Evolutionary conservation across 2,113 vertebrate species (phyloP).

Genomic region (Myotis lucifugus): DNA sequence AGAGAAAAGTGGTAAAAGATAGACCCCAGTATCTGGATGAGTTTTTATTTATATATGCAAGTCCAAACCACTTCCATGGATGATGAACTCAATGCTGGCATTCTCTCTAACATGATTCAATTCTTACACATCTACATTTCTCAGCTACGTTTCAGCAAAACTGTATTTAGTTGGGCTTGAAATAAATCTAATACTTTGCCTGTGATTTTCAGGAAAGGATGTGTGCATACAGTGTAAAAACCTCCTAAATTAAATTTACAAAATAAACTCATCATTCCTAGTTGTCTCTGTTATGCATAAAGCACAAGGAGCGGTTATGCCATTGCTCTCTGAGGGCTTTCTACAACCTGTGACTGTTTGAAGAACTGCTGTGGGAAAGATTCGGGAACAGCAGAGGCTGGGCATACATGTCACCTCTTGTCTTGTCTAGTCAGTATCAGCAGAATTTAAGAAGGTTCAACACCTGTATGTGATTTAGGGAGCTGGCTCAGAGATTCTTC

Average conservation of each 20-base stretch:
- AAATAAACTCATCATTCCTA: constrained; percentile 69
- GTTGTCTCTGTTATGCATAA: constrained; percentile 62
- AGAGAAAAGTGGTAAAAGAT: neutral
- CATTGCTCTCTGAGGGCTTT: constrained; percentile 55
- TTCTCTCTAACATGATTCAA: constrained; percentile 5
- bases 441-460: constrained; percentile 69
- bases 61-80: neutral
- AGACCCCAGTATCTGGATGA: neutral
- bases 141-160: constrained; percentile 23
- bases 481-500: constrained; percentile 82
- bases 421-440: constrained; percentile 81
- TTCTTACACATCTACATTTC: constrained; percentile 37
- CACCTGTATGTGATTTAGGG: constrained; percentile 72
- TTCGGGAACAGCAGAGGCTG: constrained; percentile 50
- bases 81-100: neutral
- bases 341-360: constrained; percentile 67
- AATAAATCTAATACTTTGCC: constrained; percentile 61
- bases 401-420: constrained; percentile 74
- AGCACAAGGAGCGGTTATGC: constrained; percentile 27
- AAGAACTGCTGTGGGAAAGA: constrained; percentile 63
- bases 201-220: neutral
- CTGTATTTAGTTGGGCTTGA: constrained; percentile 51
- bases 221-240: neutral
- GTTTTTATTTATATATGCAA: neutral
- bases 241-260: constrained; percentile 71